phyloP scores from a whole-genome alignment of 2,113 vertebrate species.

The Phasianus colchicus region DNA sequence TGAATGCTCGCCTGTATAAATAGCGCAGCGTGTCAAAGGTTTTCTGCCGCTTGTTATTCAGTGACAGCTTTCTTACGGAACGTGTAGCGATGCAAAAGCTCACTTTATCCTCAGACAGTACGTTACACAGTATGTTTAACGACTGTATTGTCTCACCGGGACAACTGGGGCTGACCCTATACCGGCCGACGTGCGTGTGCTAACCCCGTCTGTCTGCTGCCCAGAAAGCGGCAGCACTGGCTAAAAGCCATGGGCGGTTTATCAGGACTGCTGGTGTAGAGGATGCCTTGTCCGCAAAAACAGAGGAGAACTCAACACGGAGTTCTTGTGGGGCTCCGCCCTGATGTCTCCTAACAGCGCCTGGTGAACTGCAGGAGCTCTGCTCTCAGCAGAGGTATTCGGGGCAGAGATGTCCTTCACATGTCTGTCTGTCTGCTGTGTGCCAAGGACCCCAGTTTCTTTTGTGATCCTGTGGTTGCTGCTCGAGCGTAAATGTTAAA shows the following conservation, averaged over 20 bases:
- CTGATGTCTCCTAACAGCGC: background rate
- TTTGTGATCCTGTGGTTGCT: constrained; percentile 15
- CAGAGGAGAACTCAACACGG: rapidly evolving
- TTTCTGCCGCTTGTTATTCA: background rate
- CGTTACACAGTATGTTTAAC: background rate
- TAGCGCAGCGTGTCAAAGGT: background rate
- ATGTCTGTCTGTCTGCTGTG: background rate
- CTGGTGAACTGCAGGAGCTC: background rate
- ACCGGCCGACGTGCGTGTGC: background rate
- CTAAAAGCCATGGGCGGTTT: background rate
- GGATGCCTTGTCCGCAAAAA: background rate
- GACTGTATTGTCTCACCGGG: background rate
- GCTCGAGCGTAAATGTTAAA: background rate
- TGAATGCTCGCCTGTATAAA: rapidly evolving
- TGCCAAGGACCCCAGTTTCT: background rate
- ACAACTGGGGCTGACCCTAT: background rate
- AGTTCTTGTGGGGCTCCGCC: background rate
- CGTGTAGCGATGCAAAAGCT: background rate
- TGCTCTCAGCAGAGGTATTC: background rate
- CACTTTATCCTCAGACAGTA: background rate
- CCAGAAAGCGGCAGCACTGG: background rate
- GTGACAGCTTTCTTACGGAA: background rate
- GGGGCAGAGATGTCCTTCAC: background rate
- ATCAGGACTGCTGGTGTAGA: background rate
- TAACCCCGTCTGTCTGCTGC: background rate